phyloP scores from a whole-genome alignment of 2,888 invertebrate genomes.

The Cantharis nigra region DNA sequence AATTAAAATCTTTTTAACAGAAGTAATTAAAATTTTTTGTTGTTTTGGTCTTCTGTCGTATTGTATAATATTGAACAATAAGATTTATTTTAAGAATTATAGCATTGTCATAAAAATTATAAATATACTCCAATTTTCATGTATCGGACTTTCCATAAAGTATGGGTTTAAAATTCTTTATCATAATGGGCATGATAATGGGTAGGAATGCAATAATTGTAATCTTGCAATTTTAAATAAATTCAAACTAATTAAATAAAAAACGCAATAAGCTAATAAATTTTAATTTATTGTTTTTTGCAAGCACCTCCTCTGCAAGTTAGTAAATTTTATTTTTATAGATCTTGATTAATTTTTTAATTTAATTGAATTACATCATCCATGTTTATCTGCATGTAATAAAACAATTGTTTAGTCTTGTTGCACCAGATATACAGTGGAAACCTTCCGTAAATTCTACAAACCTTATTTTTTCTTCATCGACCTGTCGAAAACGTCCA shows the following conservation, averaged over 20 bases:
- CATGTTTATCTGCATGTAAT: background rate
- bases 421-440: background rate
- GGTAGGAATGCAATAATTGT: background rate
- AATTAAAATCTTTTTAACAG: too few relatives aligned
- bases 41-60: too few relatives aligned
- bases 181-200: too few relatives aligned
- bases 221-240: background rate
- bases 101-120: background rate
- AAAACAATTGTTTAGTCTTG: background rate
- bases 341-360: background rate
- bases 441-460: background rate
- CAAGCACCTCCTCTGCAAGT: background rate
- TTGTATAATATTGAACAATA: too few relatives aligned
- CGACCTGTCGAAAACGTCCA: background rate
- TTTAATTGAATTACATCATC: background rate
- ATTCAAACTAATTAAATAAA: background rate
- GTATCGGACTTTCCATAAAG: too few relatives aligned
- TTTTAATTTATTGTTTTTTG: background rate
- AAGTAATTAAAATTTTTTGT: too few relatives aligned
- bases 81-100: background rate
- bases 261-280: background rate
- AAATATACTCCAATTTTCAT: background rate
- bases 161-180: background rate
- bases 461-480: background rate
- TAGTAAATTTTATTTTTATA: background rate